Evolutionary conservation across 92 coral and sea anemone genomes (phyloP).

Genomic region (Palythoa caribaeorum): DNA sequence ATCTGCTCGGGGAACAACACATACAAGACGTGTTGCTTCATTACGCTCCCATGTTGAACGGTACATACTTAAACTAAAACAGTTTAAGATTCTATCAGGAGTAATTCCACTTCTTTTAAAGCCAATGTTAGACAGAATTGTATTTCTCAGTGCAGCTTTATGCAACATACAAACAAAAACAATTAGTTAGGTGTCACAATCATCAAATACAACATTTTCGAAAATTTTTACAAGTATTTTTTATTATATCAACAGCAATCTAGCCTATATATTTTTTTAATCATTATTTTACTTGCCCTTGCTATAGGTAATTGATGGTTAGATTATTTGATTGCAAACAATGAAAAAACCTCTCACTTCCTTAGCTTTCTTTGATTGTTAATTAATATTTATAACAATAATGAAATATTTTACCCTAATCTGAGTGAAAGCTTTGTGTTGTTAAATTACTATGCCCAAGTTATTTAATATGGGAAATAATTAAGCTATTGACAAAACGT

Average conservation of each 20-base stretch:
- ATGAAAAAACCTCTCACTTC: not conserved
- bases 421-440: not conserved
- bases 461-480: not conserved
- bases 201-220: not conserved
- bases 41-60: conserved; percentile 71
- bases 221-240: not conserved
- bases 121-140: conserved; percentile 71
- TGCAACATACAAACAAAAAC: conserved; percentile 60
- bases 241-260: not conserved
- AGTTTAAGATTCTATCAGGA: conserved; percentile 60
- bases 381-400: no score
- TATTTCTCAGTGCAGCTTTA: conserved; percentile 68
- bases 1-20: conserved; percentile 64
- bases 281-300: not conserved
- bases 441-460: not conserved
- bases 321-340: not conserved
- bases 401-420: not conserved
- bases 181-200: conserved; percentile 3
- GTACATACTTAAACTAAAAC: conserved; percentile 66
- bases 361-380: not conserved
- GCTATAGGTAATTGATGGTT: not conserved
- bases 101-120: conserved; percentile 40
- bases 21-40: conserved; percentile 71
- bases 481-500: not conserved
- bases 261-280: not conserved